These are phyloP conservation scores for Epinephelus cyanopodus DNA, from an alignment of 2,113 vertebrate genomes.

Conservation along the genomic window DNA sequence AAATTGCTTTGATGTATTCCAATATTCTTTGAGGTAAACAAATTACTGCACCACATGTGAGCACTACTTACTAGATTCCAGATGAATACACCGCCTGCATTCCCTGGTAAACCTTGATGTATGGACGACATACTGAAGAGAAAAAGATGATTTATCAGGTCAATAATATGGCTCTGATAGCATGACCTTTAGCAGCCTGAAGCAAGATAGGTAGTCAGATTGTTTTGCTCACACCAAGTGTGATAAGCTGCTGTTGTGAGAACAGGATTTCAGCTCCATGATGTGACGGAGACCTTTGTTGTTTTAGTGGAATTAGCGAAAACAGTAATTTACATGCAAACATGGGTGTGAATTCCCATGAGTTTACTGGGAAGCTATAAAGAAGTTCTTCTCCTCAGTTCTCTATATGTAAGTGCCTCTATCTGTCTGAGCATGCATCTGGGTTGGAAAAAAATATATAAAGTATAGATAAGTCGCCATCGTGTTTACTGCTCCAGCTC, in stretches of 20 bases:
- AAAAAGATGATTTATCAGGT: slow-evolving; percentile 18
- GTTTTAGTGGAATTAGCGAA: slow-evolving; percentile 54
- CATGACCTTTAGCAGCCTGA: neutral
- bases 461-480: slow-evolving; percentile 60
- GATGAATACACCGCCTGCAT: slow-evolving; percentile 96
- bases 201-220: neutral
- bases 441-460: slow-evolving; percentile 45
- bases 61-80: slow-evolving; percentile 92
- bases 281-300: slow-evolving; percentile 50
- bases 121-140: slow-evolving; percentile 90
- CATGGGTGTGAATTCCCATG: slow-evolving; percentile 55
- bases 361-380: slow-evolving; percentile 52
- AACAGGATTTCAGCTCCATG: slow-evolving; percentile 32
- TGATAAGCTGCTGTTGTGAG: slow-evolving; percentile 62
- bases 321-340: slow-evolving; percentile 65
- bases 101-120: slow-evolving; percentile 95
- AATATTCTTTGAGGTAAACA: slow-evolving; percentile 40
- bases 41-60: slow-evolving; percentile 39
- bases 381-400: slow-evolving; percentile 35
- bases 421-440: slow-evolving; percentile 56
- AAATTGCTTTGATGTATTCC: slow-evolving; percentile 21
- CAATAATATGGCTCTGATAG: slow-evolving; percentile 11
- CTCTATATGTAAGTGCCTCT: slow-evolving; percentile 52
- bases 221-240: slow-evolving; percentile 45
- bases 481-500: slow-evolving; percentile 58